phyloP scores from a whole-genome alignment of 2,113 vertebrate species.

The Chroicocephalus ridibundus region DNA sequence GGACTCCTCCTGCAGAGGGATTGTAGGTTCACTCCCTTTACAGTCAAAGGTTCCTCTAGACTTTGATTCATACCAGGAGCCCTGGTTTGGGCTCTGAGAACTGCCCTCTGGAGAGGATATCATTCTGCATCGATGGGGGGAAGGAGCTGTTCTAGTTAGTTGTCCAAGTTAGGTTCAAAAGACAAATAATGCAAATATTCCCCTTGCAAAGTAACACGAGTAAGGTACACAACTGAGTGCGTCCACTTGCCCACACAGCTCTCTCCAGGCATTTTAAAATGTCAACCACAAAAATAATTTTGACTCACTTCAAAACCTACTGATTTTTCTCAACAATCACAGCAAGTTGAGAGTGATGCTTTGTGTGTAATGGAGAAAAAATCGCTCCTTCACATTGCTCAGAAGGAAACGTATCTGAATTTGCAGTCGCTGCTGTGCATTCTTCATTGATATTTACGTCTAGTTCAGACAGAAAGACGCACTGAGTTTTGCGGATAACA shows the following conservation, averaged over 20 bases:
- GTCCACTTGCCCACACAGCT: neutral
- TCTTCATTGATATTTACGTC: neutral
- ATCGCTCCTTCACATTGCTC: neutral
- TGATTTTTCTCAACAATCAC: neutral
- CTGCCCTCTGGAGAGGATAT: neutral
- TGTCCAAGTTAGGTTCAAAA: neutral
- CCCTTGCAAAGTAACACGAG: neutral
- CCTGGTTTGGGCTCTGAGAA: neutral
- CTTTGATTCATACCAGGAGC: fast-evolving
- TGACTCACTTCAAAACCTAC: neutral
- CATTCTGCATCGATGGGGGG: fast-evolving
- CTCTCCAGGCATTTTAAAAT: neutral
- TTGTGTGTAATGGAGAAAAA: neutral
- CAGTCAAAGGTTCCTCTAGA: neutral
- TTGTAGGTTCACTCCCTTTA: neutral
- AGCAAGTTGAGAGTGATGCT: neutral
- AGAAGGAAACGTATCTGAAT: neutral
- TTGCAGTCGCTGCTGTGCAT: neutral
- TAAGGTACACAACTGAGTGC: neutral
- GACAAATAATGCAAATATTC: neutral
- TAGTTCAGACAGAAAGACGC: neutral
- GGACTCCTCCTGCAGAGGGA: neutral
- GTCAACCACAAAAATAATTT: neutral
- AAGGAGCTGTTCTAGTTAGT: neutral
- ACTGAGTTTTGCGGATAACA: neutral